Conservation (phyloP, 2,888 invertebrate genomes). For the Cistogaster globosa region DNA sequence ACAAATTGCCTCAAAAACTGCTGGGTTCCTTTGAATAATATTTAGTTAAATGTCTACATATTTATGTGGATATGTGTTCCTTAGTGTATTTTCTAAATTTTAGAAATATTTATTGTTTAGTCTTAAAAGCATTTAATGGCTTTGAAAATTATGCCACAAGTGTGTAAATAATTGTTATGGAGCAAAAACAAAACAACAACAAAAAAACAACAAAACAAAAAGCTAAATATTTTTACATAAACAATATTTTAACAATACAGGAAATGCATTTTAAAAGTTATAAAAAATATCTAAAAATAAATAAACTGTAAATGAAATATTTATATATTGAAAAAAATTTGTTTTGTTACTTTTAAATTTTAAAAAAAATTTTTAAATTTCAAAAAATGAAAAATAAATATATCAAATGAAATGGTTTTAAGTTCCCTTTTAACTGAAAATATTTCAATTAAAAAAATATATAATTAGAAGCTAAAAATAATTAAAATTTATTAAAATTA, state of each 20-base stretch:
- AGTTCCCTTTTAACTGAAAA: too few relatives aligned
- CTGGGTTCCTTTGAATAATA: not conserved
- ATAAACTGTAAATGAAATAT: conserved; percentile 10
- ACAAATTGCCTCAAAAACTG: not conserved
- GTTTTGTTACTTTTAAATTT: not conserved
- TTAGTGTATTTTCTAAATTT: not conserved
- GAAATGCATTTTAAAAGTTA: not conserved
- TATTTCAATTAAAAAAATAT: too few relatives aligned
- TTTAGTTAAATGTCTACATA: not conserved
- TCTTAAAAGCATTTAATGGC: conserved; percentile 67
- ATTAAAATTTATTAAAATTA: not conserved
- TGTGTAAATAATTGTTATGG: conserved; percentile 17
- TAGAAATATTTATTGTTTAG: conserved; percentile 21
- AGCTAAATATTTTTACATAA: conserved; percentile 1
- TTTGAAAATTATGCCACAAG: conserved; percentile 50
- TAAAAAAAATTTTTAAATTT: not conserved
- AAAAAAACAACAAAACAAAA: not conserved
- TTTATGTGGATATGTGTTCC: not conserved
- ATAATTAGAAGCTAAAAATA: too few relatives aligned
- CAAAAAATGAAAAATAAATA: not conserved
- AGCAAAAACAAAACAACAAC: not conserved
- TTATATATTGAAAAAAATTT: not conserved
- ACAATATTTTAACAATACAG: conserved; percentile 26
- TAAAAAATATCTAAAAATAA: not conserved
- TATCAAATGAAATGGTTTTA: too few relatives aligned